Evolutionary conservation across 2,888 invertebrate genomes (phyloP).

Genomic region (Encarsia formosa): DNA sequence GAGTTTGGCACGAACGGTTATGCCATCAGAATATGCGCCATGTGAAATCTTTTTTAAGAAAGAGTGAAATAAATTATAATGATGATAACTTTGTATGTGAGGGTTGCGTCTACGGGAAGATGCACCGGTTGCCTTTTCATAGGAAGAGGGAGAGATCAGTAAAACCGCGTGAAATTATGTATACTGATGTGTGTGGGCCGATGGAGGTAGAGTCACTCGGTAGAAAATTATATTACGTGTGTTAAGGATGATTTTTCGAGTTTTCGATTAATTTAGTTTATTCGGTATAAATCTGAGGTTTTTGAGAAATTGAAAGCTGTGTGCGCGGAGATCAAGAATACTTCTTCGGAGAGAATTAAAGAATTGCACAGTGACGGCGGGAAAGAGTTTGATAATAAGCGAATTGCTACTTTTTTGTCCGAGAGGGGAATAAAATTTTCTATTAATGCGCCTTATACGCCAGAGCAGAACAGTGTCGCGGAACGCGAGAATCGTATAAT

Average conservation of each 20-base stretch:
- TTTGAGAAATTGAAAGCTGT: no score
- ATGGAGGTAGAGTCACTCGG: constrained; percentile 30
- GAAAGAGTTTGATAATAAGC: no score
- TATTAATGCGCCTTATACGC: no score
- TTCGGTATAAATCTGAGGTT: constrained; percentile 1
- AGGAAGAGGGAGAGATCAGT: neutral
- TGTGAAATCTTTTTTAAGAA: constrained; percentile 21
- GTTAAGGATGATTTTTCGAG: constrained; percentile 32
- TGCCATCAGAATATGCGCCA: constrained; percentile 20
- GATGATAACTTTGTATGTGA: constrained; percentile 28
- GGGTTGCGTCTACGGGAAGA: constrained; percentile 31
- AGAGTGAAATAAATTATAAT: constrained; percentile 1
- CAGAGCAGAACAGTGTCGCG: constrained; percentile 25
- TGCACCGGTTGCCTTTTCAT: constrained; percentile 25
- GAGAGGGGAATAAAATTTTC: no score
- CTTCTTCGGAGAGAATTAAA: no score
- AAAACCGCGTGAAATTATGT: constrained; percentile 25
- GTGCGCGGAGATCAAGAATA: no score
- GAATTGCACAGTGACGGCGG: no score
- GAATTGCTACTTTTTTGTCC: no score
- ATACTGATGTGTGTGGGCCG: constrained; percentile 22
- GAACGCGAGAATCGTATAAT: constrained; percentile 25
- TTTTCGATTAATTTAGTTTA: constrained; percentile 22
- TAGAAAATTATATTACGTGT: constrained; percentile 28
- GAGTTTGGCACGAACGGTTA: constrained; percentile 25